Evolutionary conservation across 2,888 invertebrate species (phyloP).

Genomic region (Troides aeacus): DNA sequence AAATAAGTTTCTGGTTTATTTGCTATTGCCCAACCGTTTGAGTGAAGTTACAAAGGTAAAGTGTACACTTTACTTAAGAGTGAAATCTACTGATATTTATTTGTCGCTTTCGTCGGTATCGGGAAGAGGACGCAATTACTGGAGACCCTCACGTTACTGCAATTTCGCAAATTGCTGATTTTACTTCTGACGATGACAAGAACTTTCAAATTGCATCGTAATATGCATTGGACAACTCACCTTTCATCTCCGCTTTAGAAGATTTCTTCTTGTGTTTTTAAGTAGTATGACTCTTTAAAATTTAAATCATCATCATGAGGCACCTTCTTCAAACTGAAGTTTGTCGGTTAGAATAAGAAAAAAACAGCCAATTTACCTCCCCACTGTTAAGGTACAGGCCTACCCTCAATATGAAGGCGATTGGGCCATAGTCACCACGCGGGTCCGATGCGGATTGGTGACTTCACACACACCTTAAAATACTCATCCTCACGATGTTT

Average conservation of each 20-base stretch:
- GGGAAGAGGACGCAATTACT: slow-evolving; percentile 67
- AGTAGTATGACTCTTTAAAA: slow-evolving; percentile 16
- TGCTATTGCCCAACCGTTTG: slow-evolving; percentile 6
- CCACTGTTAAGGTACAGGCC: too few relatives aligned
- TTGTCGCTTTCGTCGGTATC: slow-evolving; percentile 60
- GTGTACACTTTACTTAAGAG: slow-evolving; percentile 34
- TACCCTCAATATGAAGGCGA: too few relatives aligned
- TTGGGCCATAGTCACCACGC: too few relatives aligned
- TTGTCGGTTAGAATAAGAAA: too few relatives aligned
- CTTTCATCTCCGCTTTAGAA: slow-evolving; percentile 46
- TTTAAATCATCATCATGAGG: neutral
- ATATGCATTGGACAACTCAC: slow-evolving; percentile 50
- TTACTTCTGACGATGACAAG: slow-evolving; percentile 66
- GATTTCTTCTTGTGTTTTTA: slow-evolving; percentile 41
- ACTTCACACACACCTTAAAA: too few relatives aligned
- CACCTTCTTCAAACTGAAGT: too few relatives aligned
- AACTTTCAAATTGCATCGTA: slow-evolving; percentile 68
- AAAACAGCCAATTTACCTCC: too few relatives aligned
- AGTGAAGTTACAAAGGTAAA: slow-evolving; percentile 19
- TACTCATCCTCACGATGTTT: too few relatives aligned
- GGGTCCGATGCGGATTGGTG: too few relatives aligned
- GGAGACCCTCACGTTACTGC: slow-evolving; percentile 61
- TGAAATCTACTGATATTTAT: slow-evolving; percentile 65
- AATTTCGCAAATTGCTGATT: slow-evolving; percentile 74
- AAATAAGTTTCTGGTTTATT: slow-evolving; percentile 4